Base-by-base conservation (phyloP, 1,140 invertebrate genomes). In the Druon quercuslanigerum region DNA sequence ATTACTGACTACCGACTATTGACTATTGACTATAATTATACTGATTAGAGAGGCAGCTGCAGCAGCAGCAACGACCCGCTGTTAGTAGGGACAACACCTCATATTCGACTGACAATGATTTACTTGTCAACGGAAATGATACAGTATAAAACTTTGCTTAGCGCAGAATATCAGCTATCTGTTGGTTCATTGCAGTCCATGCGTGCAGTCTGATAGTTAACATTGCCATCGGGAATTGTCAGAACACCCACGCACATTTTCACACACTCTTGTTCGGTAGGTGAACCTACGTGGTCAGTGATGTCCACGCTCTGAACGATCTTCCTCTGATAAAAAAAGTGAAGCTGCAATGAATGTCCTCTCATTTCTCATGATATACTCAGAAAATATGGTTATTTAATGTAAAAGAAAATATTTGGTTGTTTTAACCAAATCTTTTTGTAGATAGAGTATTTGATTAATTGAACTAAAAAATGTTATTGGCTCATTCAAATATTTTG, bases 121-220 rank as follows among this genome's bases (percentile, higher is more conserved):
- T 80, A 78, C 73, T 77, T 79, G 82, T 85, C 77, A 83, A 84
- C 83, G 85, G 85, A 86, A 84, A 78, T 83, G 79, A 83, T 79
- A 86, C 66, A 70, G 60, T 66, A 66, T 66, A 33, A 33, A 46
- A 46, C 40, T 66, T 46, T 66, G 25, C 25, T 40, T 66, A 40
- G 13, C 60, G 8, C 25, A 66, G 60, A 33, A 75, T 77, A 82
- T 83, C 80, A 75, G 83, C 46, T 52, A 82, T 83, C 80, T 77
- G 83, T 25, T 52, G 51, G 66, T 78, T 75, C 76, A 70, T 80
- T 79, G 77, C 73, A 78, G 60, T 66, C 79, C 56, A 79, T 66
- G 60, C 76, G 75, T 77, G 78, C 76, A 73, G 76, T 13, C 50
- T 51, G 76, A 71, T 71, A 52, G 73, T 81, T 51, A 73, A 77